Percentiles rank a stretch among this genome's conserved stretches.
Evolutionary conservation across 1,140 invertebrate genomes (phyloP).

Genomic region (Pseudomyrmex dendroicus): DNA sequence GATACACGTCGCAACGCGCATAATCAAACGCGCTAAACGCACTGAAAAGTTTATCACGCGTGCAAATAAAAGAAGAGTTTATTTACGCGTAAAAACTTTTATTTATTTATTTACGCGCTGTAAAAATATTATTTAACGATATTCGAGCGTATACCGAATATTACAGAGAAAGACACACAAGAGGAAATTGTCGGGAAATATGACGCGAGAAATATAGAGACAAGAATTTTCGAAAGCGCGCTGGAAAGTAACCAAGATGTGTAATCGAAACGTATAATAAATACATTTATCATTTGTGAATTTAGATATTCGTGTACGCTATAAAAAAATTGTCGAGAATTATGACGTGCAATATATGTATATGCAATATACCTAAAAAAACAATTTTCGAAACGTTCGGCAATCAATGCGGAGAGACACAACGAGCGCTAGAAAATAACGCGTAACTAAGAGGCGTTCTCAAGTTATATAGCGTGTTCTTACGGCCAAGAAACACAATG

Average conservation of each 20-base stretch:
- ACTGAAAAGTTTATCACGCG: background rate
- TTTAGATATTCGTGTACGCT: background rate
- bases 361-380: background rate
- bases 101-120: too few species aligned
- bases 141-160: too few species aligned
- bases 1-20: background rate
- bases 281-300: too few species aligned
- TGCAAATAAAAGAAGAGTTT: background rate
- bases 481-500: slow-evolving; percentile 48
- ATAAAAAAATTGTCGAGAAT: background rate
- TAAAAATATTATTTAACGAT: too few species aligned
- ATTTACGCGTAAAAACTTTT: too few species aligned
- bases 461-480: slow-evolving; percentile 17
- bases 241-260: too few species aligned
- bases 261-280: too few species aligned
- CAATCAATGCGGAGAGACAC: background rate
- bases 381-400: background rate
- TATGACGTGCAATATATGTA: background rate
- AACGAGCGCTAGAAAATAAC: slow-evolving; percentile 35
- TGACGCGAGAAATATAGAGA: too few species aligned
- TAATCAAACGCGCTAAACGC: background rate
- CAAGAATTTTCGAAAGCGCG: too few species aligned
- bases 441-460: slow-evolving; percentile 23
- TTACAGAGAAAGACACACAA: too few species aligned
- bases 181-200: too few species aligned